A percentile compares a stretch with the other conserved stretches of the same genome.
phyloP scores from a whole-genome alignment of 2,797 vertebrate species.

The Lates japonicus region DNA sequence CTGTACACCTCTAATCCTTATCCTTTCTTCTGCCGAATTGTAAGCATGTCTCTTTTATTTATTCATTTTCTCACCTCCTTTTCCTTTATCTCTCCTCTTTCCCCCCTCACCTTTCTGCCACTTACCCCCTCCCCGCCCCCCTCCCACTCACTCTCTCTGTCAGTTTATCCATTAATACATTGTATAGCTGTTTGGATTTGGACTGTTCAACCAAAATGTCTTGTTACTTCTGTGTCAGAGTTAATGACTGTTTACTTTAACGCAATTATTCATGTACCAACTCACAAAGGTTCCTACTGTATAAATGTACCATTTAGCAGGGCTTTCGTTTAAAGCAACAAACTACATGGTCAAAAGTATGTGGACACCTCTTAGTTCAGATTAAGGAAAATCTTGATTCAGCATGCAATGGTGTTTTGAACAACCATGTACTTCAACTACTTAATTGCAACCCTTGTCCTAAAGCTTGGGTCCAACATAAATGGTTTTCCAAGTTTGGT shows the following conservation, averaged over 20 bases:
- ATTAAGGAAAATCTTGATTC: neutral
- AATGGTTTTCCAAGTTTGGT: neutral
- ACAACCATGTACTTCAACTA: neutral
- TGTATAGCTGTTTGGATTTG: slow-evolving; percentile 56
- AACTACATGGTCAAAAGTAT: slow-evolving; percentile 1
- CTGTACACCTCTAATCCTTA: slow-evolving; percentile 68
- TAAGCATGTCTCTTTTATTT: slow-evolving; percentile 66
- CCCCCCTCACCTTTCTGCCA: neutral
- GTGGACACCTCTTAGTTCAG: neutral
- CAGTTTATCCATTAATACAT: slow-evolving; percentile 32
- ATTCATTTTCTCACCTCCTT: slow-evolving; percentile 65
- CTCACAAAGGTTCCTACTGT: slow-evolving; percentile 23
- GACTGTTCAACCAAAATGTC: slow-evolving; percentile 58
- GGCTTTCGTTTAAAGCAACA: slow-evolving; percentile 9
- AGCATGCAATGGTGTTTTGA: neutral
- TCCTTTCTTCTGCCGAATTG: slow-evolving; percentile 59
- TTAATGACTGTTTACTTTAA: slow-evolving; percentile 66
- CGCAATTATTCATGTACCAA: slow-evolving; percentile 48
- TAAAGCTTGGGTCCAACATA: neutral
- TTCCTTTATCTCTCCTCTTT: slow-evolving; percentile 15
- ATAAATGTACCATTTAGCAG: neutral
- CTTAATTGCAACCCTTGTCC: neutral
- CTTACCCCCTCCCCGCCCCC: neutral
- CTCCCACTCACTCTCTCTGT: slow-evolving; percentile 6
- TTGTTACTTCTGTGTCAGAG: slow-evolving; percentile 49